Conservation (phyloP, 2,888 invertebrate species). For the Platerodrilus igneus region DNA sequence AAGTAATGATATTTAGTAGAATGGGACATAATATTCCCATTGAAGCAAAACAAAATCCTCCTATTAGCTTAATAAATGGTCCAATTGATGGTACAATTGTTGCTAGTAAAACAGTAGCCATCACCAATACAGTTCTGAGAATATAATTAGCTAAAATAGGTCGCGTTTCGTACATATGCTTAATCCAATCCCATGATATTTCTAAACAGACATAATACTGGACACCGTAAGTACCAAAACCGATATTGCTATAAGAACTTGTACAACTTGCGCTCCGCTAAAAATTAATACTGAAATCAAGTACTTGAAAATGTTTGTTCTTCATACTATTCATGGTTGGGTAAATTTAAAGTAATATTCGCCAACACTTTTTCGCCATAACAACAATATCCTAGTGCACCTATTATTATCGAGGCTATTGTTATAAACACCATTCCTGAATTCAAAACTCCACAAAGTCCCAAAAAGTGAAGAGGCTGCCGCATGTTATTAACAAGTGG, state of each 20-base stretch:
- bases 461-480: slow-evolving; percentile 73
- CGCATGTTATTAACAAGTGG: slow-evolving; percentile 93
- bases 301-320: neutral
- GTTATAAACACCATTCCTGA: slow-evolving; percentile 88
- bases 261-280: slow-evolving; percentile 82
- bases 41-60: slow-evolving; percentile 89
- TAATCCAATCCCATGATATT: slow-evolving; percentile 81
- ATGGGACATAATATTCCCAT: slow-evolving; percentile 85
- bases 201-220: slow-evolving; percentile 96
- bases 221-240: slow-evolving; percentile 95
- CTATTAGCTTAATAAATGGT: slow-evolving; percentile 87
- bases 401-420: slow-evolving; percentile 79
- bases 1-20: slow-evolving; percentile 78
- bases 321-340: slow-evolving; percentile 58
- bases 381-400: slow-evolving; percentile 85
- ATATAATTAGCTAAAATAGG: slow-evolving; percentile 70
- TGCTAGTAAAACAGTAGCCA: slow-evolving; percentile 68
- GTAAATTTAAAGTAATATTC: slow-evolving; percentile 82
- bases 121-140: slow-evolving; percentile 62
- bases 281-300: slow-evolving; percentile 37
- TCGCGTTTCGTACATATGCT: slow-evolving; percentile 62
- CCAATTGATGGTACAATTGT: slow-evolving; percentile 82
- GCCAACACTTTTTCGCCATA: slow-evolving; percentile 67
- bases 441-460: slow-evolving; percentile 82
- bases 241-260: slow-evolving; percentile 80